Base-by-base conservation (phyloP, 2,797 vertebrate genomes). In the Arrhamphus sclerolepis region DNA sequence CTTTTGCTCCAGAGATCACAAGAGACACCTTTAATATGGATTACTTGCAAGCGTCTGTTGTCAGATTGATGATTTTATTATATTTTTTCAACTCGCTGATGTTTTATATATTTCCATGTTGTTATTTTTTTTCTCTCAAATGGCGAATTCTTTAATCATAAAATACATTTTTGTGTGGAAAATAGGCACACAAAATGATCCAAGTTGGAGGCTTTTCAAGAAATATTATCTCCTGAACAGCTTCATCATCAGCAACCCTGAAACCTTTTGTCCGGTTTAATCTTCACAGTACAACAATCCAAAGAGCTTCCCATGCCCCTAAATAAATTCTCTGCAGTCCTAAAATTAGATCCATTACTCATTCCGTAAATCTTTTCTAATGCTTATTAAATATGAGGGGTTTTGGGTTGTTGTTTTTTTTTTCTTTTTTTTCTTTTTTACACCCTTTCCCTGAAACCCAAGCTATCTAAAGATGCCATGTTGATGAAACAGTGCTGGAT, bases 261-360 rank as follows among this genome's bases (percentile, higher is more conserved):
- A 53, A 75, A 54, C 44, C 20, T 38, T 58, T 52, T 65, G 54
- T 73, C 72, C 18, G 0, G 2, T 78, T 76, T 68, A 73, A 83
- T 87, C 70, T 82, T 76, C 59, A 76, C 29, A 66, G 65, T 39
- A 49, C 56, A 61, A 19, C 58, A 60, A 70, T 72, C 77, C 56
- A 67, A 18, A 71, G 42, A 71, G 60, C 56, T 28, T 42, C 61
- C 4, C 56, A 68, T 40, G 69, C 56, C 41, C 46, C 29, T 5
- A 75, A 66, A 74, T 50, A 57, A 57, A 53, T 57, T 26, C 34
- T 72, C 55, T 52, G 7, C 62, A 55, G 34, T n/a, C 65, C 78
- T 63, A 65, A 86, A 89, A 79, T 83, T 69, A 78, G 78, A 67
- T 56, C 50, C 49, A 72, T 75, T 62, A 6, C 64, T 80, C 69